phyloP scores from a whole-genome alignment of 2,888 invertebrate genomes.

The Noctua janthina region DNA sequence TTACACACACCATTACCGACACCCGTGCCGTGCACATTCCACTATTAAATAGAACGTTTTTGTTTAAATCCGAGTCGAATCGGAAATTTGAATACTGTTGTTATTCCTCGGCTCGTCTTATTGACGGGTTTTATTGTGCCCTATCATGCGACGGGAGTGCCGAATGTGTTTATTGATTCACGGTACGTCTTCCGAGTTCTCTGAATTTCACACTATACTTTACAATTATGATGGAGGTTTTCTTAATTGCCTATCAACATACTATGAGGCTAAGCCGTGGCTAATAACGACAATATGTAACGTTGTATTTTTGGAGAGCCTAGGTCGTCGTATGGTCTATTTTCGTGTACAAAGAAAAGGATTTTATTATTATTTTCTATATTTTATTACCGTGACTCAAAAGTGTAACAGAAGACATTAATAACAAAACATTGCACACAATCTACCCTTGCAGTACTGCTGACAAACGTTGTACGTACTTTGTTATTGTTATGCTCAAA shows the following conservation, averaged over 20 bases:
- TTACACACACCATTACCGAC: slow-evolving; percentile 70
- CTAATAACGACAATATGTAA: slow-evolving; percentile 51
- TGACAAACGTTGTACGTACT: slow-evolving; percentile 72
- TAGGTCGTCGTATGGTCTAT: slow-evolving; percentile 23
- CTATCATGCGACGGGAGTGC: slow-evolving; percentile 86
- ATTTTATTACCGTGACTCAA: slow-evolving; percentile 44
- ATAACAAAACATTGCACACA: slow-evolving; percentile 75
- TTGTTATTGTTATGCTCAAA: slow-evolving; percentile 81
- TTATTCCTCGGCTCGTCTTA: slow-evolving; percentile 84
- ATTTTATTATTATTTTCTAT: slow-evolving; percentile 39
- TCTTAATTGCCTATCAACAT: slow-evolving; percentile 67
- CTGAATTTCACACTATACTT: slow-evolving; percentile 81
- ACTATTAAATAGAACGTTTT: slow-evolving; percentile 89
- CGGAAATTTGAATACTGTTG: slow-evolving; percentile 88
- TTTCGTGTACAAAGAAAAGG: slow-evolving; percentile 18
- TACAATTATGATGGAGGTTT: slow-evolving; percentile 70
- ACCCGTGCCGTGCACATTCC: slow-evolving; percentile 84
- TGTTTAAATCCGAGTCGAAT: slow-evolving; percentile 89
- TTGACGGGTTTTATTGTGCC: slow-evolving; percentile 84
- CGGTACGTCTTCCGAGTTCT: slow-evolving; percentile 78
- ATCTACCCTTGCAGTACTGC: slow-evolving; percentile 72
- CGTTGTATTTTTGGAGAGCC: slow-evolving; percentile 38
- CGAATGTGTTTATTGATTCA: slow-evolving; percentile 87
- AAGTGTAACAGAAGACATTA: slow-evolving; percentile 70
- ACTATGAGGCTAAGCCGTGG: slow-evolving; percentile 56